These are phyloP conservation scores for Microtus montanus DNA, from an alignment of 2,113 vertebrate genomes.

Conservation along the genomic window DNA sequence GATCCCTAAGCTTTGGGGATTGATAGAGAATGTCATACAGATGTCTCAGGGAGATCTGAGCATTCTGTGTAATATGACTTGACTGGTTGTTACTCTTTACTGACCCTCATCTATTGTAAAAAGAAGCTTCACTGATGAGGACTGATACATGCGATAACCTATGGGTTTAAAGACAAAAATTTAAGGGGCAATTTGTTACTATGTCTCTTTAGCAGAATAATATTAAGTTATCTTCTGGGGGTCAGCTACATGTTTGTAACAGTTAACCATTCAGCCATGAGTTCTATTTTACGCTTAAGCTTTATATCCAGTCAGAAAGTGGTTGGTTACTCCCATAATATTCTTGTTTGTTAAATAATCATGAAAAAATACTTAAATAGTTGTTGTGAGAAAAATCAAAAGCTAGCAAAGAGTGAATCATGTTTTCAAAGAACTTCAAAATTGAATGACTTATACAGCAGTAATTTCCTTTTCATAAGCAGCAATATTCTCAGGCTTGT, in stretches of 20 bases:
- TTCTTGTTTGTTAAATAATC: neutral
- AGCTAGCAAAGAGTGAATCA: neutral
- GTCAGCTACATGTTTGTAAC: neutral
- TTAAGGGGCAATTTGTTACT: neutral
- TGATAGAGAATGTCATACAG: neutral
- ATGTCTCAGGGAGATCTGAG: neutral
- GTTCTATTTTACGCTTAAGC: neutral
- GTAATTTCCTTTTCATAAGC: neutral
- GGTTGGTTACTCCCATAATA: neutral
- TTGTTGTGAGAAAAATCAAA: neutral
- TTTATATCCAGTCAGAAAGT: neutral
- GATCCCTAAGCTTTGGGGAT: neutral
- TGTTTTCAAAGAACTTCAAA: neutral
- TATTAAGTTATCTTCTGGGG: neutral
- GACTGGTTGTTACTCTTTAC: neutral
- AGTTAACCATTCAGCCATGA: neutral
- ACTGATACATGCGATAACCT: neutral
- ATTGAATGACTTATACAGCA: neutral
- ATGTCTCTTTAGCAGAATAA: neutral
- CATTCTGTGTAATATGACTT: neutral
- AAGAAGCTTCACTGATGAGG: neutral
- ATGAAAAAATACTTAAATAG: neutral
- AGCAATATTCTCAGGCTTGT: neutral
- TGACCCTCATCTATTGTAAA: neutral
- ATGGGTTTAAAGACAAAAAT: neutral